phyloP scores from a whole-genome alignment of 2,113 vertebrate species.

The Cyanocitta stelleri region DNA sequence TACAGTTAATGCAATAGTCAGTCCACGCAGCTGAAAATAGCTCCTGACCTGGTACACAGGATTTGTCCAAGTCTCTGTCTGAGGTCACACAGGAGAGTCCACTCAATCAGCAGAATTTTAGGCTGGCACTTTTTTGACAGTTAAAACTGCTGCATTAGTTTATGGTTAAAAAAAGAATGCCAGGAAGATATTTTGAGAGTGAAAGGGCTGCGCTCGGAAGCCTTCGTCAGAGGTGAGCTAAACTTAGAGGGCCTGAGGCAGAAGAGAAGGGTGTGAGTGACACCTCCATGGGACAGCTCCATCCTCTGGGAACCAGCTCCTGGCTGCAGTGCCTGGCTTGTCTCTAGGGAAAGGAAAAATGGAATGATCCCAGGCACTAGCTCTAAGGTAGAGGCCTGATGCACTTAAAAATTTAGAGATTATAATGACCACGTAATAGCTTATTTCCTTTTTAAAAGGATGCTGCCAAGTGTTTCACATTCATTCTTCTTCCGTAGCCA shows the following conservation, averaged over 20 bases:
- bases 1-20: not conserved
- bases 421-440: not conserved
- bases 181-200: not conserved
- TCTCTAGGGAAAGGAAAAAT: not conserved
- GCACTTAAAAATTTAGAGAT: not conserved
- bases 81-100: not conserved
- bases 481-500: not conserved
- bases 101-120: not conserved
- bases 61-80: not conserved
- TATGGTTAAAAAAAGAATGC: not conserved
- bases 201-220: not conserved
- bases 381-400: not conserved
- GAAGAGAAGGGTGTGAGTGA: not conserved
- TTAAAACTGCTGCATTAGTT: not conserved
- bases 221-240: not conserved
- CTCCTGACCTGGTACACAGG: not conserved
- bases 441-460: not conserved
- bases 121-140: not conserved
- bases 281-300: not conserved
- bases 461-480: not conserved
- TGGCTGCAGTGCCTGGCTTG: accelerated
- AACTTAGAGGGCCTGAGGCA: not conserved
- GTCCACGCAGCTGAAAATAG: not conserved
- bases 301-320: not conserved
- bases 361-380: not conserved